These are phyloP conservation scores for Rhyacophila evoluta DNA, from an alignment of 2,888 invertebrate species.

Conservation along the genomic window DNA sequence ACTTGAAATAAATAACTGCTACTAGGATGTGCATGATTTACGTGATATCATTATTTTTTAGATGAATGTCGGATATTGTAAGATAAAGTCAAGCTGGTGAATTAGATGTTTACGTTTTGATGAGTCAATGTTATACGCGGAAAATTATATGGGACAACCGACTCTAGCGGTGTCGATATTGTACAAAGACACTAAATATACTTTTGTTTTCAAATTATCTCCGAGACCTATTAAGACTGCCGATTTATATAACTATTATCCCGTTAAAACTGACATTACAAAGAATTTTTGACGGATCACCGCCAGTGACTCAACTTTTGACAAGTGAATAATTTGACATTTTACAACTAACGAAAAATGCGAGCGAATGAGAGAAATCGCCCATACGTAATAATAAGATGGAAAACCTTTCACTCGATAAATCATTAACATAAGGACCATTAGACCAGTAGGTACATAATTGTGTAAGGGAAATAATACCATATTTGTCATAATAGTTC, in stretches of 20 bases:
- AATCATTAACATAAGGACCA: constrained; percentile 51
- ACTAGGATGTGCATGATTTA: not conserved
- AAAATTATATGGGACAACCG: constrained; percentile 11
- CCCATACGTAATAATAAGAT: constrained; percentile 57
- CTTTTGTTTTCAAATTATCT: not conserved
- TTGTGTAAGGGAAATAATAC: constrained; percentile 57
- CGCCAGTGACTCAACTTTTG: constrained; percentile 71
- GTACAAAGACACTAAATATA: not conserved
- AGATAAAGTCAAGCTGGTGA: not conserved
- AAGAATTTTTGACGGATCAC: constrained; percentile 50
- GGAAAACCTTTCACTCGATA: constrained; percentile 55
- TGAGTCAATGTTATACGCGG: constrained; percentile 23
- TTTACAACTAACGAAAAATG: constrained; percentile 65
- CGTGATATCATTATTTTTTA: not conserved
- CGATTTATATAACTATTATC: not conserved
- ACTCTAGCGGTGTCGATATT: not conserved
- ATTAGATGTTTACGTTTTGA: constrained; percentile 11
- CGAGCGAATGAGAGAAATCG: constrained; percentile 58
- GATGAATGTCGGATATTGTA: not conserved
- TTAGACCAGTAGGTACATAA: constrained; percentile 55
- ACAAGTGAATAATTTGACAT: constrained; percentile 70
- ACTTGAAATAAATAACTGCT: too few species aligned
- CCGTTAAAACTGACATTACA: constrained; percentile 7
- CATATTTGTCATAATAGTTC: constrained; percentile 62
- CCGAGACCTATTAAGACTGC: not conserved